Base-by-base conservation (phyloP, 2,113 vertebrate species). In the Puffinus mauretanicus region DNA sequence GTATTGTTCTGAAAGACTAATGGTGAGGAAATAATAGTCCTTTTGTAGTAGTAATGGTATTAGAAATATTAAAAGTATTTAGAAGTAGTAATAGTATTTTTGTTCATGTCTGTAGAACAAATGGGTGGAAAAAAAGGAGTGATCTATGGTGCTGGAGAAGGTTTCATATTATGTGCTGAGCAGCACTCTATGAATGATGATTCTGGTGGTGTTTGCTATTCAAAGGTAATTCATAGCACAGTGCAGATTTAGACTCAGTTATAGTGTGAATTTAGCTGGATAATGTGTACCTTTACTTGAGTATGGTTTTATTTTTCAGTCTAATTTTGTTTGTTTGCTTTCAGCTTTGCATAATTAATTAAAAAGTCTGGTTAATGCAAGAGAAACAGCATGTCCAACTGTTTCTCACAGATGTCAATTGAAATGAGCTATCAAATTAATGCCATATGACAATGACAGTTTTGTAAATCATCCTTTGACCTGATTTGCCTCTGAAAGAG, bases 391-490 rank as follows among this genome's bases (percentile, higher is more conserved):
- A 75, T 78, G 64, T 91, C 92, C 97, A 87, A 95, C 93, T 95
- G 95, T 92, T 97, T 95, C 95, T 95, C 88, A 69, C 93, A 97
- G 95, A 95, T 95, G 84, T 92, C 93, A 93, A 47, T n/a, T 94
- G 92, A 96, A 97, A 90, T 66, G 96, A 94, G 85, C 52, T 93
- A 94, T 97, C 95, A 96, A 95, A 97, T 97, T 96, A 96, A 97
- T 91, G 92, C 89, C 96, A 96, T 91, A 96, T 96, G 96, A 96
- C 92, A 96, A 66, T 92, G 92, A 91, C 87, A 94, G 91, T 95
- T 96, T 90, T 92, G 73, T 96, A 97, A 97, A 97, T 97, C 83
- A 94, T 93, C 83, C 91, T 81, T 83, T 96, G 97, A 96, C 96
- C 95, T 82, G 73, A 85, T 94, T 94, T 97, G 93, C 85, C 88